Base-by-base conservation (phyloP, 2,888 invertebrate species). In the Cheilosia scutellata region DNA sequence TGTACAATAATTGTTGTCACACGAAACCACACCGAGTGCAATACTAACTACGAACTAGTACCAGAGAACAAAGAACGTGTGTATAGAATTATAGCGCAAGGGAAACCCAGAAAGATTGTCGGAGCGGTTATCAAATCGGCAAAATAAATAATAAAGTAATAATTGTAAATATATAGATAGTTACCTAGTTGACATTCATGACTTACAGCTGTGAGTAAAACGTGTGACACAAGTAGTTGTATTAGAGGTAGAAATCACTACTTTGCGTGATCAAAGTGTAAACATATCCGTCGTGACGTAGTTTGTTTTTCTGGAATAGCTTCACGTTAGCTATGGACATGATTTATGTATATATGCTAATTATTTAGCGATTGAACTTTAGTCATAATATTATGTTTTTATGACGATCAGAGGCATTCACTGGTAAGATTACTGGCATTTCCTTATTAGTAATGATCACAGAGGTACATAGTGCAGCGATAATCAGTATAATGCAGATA, bases 261-360 rank as follows among this genome's bases (percentile, higher is more conserved):
- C 20, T 44, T 33, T 55, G 55, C 77, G 72, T 77, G 82, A 77
- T 82, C 40, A 62, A 77, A 57, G 25, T 72, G 72, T 72, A 72
- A 77, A 82, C 82, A 82, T 60, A 49, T 13, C 4, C 42, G 20
- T 2, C 4, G 51, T 51, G 51, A 51, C 51, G 51, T 27, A 29
- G 25, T 9, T 51, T 51, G 44, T 47, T 47, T 47, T 47, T 47
- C 6, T 2, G 5, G 44, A 16, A 6, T 7, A 20, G n/a, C 2
- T 4, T 47, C 16, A 47, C 44, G 16, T 47, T 5, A 16, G 7
- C 44, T 47, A n/a, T 47, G 37, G 11, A n/a, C 44, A n/a, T 47
- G n/a, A 37, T 37, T 5, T 16, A 16, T n/a, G n/a, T n/a, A n/a
- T n/a, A n/a, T 44, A 44, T 16, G 44, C 44, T 47, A 16, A 16